Percentiles rank a stretch among this genome's conserved stretches.
Conservation (phyloP, 2,888 invertebrate species). For the Melipona beecheii region DNA sequence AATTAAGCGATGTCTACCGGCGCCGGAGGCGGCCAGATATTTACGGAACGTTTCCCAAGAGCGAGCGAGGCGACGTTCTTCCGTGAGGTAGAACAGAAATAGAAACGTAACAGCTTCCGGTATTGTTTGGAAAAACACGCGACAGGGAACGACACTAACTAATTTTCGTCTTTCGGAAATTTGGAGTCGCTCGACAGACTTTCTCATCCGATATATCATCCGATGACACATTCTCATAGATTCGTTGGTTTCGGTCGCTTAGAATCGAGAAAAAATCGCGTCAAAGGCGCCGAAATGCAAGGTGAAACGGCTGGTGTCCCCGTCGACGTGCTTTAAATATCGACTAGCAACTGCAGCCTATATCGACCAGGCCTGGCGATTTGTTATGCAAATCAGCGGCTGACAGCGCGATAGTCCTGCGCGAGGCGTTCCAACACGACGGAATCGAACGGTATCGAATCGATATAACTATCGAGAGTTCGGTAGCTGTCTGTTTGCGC, state of each 20-base stretch:
- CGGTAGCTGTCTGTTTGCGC: slow-evolving; percentile 8
- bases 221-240: too few relatives aligned
- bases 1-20: slow-evolving; percentile 55
- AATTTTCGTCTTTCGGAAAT: neutral
- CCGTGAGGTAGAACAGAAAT: neutral
- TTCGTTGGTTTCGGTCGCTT: neutral
- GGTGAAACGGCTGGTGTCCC: neutral
- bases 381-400: slow-evolving; percentile 66
- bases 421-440: slow-evolving; percentile 38
- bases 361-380: slow-evolving; percentile 6
- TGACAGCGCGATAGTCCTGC: slow-evolving; percentile 42
- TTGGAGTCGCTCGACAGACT: neutral
- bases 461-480: neutral
- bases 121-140: neutral
- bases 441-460: slow-evolving; percentile 42
- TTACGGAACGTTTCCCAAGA: slow-evolving; percentile 12
- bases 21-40: neutral
- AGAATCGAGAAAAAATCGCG: neutral
- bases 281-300: neutral
- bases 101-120: neutral
- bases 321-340: slow-evolving; percentile 24
- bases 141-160: neutral
- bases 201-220: slow-evolving; percentile 3
- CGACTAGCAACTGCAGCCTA: neutral
- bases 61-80: neutral